These are phyloP conservation scores for Mastigias papua DNA, from an alignment of 30 jellyfish, hydroid and myxozoan genomes.

Conservation along the genomic window DNA sequence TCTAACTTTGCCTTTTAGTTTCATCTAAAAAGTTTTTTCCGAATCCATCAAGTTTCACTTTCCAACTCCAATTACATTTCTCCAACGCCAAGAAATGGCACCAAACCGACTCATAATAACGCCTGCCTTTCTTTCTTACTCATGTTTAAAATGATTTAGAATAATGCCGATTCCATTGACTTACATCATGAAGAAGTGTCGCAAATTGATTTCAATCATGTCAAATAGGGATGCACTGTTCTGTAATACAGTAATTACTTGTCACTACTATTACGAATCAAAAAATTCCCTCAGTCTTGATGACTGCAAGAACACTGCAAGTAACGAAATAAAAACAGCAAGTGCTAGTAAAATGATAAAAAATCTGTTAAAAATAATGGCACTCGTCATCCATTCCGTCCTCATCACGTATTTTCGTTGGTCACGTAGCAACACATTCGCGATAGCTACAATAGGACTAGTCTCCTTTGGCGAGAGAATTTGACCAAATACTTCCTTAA, in stretches of 20 bases:
- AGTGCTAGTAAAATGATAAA: conserved; percentile 56
- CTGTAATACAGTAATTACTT: neutral
- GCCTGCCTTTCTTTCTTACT: too few species aligned
- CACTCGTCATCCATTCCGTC: conserved; percentile 90
- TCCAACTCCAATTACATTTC: too few species aligned
- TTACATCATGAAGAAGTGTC: neutral
- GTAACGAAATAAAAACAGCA: conserved; percentile 69
- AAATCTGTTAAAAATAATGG: conserved; percentile 80
- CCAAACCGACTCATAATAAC: too few species aligned
- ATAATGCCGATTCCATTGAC: neutral
- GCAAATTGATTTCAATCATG: neutral
- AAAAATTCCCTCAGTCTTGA: conserved; percentile 43
- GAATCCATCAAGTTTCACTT: too few species aligned
- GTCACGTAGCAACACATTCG: conserved; percentile 81
- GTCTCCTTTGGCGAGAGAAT: conserved; percentile 76
- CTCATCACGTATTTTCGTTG: conserved; percentile 59
- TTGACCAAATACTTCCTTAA: conserved; percentile 70
- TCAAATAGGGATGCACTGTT: neutral
- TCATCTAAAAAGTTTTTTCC: too few species aligned
- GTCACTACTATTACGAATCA: neutral
- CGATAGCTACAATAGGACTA: conserved; percentile 76
- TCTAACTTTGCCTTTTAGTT: too few species aligned
- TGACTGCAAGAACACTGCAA: conserved; percentile 83
- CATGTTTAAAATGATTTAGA: too few species aligned
- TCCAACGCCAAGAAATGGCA: too few species aligned